Conservation (phyloP, 2,797 vertebrate genomes). For the Pseudomugil tenellus region DNA sequence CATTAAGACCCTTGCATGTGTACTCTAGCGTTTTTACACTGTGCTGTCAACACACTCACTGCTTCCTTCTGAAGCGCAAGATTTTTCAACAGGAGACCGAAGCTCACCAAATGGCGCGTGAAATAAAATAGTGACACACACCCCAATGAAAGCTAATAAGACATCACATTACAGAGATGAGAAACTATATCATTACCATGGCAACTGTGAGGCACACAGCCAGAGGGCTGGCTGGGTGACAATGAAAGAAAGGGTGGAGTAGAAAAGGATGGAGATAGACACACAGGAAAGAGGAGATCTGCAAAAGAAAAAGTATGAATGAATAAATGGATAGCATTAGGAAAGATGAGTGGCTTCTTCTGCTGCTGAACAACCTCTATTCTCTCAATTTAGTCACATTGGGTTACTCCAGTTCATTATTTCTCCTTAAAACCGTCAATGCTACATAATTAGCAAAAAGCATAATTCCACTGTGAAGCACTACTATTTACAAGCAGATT, state of each 20-base stretch:
- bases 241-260: constrained; percentile 63
- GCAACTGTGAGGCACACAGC: constrained; percentile 78
- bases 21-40: constrained; percentile 34
- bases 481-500: constrained; percentile 45
- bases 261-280: constrained; percentile 55
- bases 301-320: constrained; percentile 45
- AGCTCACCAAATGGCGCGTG: constrained; percentile 78
- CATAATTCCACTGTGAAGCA: constrained; percentile 65
- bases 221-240: constrained; percentile 75
- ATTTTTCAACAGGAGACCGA: constrained; percentile 55
- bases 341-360: constrained; percentile 26
- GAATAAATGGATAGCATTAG: constrained; percentile 30
- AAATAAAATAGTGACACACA: constrained; percentile 82
- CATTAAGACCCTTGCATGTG: constrained; percentile 36
- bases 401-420: constrained; percentile 45
- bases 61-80: constrained; percentile 61
- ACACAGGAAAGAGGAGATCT: constrained; percentile 43
- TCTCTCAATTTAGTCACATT: constrained; percentile 44
- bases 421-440: constrained; percentile 61
- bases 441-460: constrained; percentile 72
- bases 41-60: constrained; percentile 43
- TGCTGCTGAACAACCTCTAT: constrained; percentile 26
- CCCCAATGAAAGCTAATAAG: constrained; percentile 81
- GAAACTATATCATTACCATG: constrained; percentile 84
- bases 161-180: constrained; percentile 83